phyloP scores from a whole-genome alignment of 2,113 vertebrate species.

The Rhagologus leucostigma region DNA sequence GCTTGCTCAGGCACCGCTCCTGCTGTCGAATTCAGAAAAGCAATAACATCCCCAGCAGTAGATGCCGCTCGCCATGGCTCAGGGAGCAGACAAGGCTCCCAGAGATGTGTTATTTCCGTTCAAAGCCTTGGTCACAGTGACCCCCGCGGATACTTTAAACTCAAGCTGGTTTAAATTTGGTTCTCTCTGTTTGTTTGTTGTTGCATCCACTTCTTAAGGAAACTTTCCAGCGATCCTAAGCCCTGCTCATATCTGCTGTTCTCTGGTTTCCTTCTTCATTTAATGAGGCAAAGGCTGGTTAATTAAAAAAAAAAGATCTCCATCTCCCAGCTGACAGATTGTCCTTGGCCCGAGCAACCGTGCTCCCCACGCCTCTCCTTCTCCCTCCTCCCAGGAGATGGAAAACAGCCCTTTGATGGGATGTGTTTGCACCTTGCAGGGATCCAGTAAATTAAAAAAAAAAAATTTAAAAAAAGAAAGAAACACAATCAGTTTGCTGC shows the following conservation, averaged over 20 bases:
- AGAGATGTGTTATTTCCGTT: not conserved
- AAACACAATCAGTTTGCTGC: not conserved
- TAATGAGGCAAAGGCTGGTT: not conserved
- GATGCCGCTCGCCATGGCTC: not conserved
- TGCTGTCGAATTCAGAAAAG: not conserved
- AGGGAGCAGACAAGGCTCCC: not conserved
- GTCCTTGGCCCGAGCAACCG: not conserved
- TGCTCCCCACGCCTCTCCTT: not conserved
- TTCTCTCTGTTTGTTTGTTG: not conserved
- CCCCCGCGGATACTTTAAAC: not conserved
- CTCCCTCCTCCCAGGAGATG: not conserved
- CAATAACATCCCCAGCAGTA: constrained; percentile 22
- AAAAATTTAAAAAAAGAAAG: not conserved
- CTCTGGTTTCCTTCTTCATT: not conserved
- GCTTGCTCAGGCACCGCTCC: not conserved
- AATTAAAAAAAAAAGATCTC: not conserved
- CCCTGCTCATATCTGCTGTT: not conserved
- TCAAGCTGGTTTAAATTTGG: not conserved
- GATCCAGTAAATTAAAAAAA: not conserved
- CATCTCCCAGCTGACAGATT: not conserved
- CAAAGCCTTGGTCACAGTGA: constrained; percentile 40
- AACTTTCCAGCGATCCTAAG: not conserved
- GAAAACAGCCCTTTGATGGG: not conserved
- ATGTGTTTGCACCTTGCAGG: not conserved
- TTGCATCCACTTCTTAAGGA: not conserved